Conservation (phyloP, 2,113 vertebrate genomes). For the Dicentrarchus labrax region DNA sequence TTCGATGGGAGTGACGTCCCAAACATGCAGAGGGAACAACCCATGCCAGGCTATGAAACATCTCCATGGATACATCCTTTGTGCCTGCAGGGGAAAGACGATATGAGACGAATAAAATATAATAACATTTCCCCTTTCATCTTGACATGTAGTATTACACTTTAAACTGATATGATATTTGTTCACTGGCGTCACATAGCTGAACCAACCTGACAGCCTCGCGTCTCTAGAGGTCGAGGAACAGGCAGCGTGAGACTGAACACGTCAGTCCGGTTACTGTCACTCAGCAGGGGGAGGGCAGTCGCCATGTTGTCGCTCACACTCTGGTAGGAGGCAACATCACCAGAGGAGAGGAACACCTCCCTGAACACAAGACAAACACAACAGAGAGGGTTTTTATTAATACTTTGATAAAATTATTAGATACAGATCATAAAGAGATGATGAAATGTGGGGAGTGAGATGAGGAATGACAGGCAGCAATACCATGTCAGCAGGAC, state of each 20-base stretch:
- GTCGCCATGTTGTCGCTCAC: constrained; percentile 80
- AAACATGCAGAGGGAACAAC: constrained; percentile 77
- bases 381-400: background rate
- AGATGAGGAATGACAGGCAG: background rate
- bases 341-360: constrained; percentile 82
- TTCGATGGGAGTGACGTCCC: constrained; percentile 81
- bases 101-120: background rate
- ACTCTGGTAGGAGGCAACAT: constrained; percentile 76
- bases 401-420: background rate
- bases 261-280: constrained; percentile 51
- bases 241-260: constrained; percentile 76
- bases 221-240: constrained; percentile 78
- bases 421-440: no score
- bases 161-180: background rate
- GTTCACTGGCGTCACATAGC: no score
- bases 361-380: constrained; percentile 55
- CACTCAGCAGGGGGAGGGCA: constrained; percentile 74
- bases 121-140: background rate
- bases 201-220: constrained; percentile 73
- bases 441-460: background rate
- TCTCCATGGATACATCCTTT: constrained; percentile 84
- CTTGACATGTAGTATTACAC: background rate
- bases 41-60: constrained; percentile 80
- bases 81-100: constrained; percentile 66
- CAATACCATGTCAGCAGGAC: background rate